Conservation (phyloP, 2,888 invertebrate species). For the Leistus spinibarbis region DNA sequence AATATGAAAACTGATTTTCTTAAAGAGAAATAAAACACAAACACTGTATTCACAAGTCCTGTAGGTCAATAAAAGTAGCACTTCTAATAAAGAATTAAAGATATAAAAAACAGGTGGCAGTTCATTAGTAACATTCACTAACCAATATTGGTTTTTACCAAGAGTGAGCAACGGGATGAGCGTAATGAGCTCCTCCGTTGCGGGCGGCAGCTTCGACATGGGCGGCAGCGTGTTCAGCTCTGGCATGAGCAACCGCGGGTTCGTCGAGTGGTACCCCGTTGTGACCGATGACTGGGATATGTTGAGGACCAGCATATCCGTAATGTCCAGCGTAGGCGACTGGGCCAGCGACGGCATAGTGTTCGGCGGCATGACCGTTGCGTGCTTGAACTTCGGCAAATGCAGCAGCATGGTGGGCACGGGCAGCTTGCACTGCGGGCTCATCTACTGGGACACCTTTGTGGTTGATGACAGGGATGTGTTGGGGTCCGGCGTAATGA, state of each 20-base stretch:
- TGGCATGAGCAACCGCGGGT: too few relatives aligned
- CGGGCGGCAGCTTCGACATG: too few relatives aligned
- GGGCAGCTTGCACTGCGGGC: constrained; percentile 66
- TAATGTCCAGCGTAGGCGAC: too few relatives aligned
- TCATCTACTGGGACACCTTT: constrained; percentile 65
- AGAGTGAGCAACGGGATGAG: constrained; percentile 16
- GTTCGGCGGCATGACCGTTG: constrained; percentile 16
- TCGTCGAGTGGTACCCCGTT: too few relatives aligned
- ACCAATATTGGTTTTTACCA: not conserved
- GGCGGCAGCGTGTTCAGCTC: too few relatives aligned
- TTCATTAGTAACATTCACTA: not conserved
- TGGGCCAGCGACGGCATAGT: too few relatives aligned
- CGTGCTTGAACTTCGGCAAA: constrained; percentile 56
- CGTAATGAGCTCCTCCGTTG: too few relatives aligned
- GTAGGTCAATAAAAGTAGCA: too few relatives aligned
- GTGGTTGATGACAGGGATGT: constrained; percentile 52
- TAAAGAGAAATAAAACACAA: not conserved
- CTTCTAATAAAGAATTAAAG: not conserved
- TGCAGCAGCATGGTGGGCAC: constrained; percentile 65
- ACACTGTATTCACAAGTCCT: too few relatives aligned
- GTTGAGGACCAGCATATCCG: too few relatives aligned
- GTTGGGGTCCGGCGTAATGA: constrained; percentile 40
- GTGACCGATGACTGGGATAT: too few relatives aligned
- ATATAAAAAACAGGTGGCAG: not conserved
- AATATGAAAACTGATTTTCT: too few relatives aligned